phyloP scores from a whole-genome alignment of 2,113 vertebrate species.

The Phyllostomus hastatus region DNA sequence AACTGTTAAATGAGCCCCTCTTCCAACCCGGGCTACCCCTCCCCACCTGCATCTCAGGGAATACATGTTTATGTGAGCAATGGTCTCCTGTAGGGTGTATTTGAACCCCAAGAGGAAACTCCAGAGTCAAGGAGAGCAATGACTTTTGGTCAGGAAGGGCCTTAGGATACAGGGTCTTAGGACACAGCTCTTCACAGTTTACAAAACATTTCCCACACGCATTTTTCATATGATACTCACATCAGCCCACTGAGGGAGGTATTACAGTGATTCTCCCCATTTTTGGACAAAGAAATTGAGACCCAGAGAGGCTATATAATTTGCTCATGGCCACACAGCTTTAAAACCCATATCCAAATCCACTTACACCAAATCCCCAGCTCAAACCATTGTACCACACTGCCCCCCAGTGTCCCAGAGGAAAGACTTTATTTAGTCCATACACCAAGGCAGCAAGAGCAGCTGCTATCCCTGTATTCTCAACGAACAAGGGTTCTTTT shows the following conservation, averaged over 20 bases:
- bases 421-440: not conserved
- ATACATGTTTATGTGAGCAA: not conserved
- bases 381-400: constrained; percentile 51
- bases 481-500: not conserved
- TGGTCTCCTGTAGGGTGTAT: not conserved
- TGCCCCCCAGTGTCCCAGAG: constrained; percentile 63
- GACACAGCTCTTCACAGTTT: not conserved
- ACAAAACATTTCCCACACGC: not conserved
- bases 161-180: not conserved
- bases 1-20: not conserved
- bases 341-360: constrained; percentile 34
- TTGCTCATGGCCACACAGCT: constrained; percentile 30
- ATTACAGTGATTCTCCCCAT: not conserved
- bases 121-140: not conserved
- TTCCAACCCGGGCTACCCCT: not conserved
- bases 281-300: not conserved
- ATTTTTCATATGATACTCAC: not conserved
- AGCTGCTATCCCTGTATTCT: not conserved
- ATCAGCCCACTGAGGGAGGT: not conserved
- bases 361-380: not conserved
- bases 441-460: not conserved
- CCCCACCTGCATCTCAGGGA: not conserved
- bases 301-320: constrained; percentile 40
- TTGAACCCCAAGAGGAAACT: not conserved
- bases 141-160: not conserved